Percentiles rank a stretch among this genome's conserved stretches.
phyloP scores from a whole-genome alignment of 1,140 invertebrate species.

The Helicoverpa zea region DNA sequence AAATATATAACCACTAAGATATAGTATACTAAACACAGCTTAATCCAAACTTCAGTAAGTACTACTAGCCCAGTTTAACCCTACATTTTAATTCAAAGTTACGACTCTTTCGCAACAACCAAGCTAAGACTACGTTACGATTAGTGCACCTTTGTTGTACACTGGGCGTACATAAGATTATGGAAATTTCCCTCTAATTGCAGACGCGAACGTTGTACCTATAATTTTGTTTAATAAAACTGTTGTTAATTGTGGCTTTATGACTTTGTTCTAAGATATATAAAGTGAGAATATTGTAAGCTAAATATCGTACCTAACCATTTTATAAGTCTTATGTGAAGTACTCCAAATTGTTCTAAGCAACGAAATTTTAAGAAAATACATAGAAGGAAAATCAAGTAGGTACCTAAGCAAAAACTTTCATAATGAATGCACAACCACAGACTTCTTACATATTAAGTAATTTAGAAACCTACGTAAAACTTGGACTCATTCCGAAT shows the following conservation, averaged over 20 bases:
- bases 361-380: too few species aligned
- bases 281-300: background rate
- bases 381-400: too few species aligned
- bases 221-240: background rate
- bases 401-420: background rate
- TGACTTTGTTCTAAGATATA: background rate
- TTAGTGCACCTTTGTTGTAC: slow-evolving; percentile 30
- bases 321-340: too few species aligned
- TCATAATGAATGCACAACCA: background rate
- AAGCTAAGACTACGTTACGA: slow-evolving; percentile 10
- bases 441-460: background rate
- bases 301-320: too few species aligned
- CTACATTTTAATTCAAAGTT: slow-evolving; percentile 34
- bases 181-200: slow-evolving; percentile 34
- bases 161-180: slow-evolving; percentile 31
- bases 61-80: slow-evolving; percentile 27
- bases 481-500: background rate
- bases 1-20: too few species aligned
- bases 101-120: slow-evolving; percentile 20
- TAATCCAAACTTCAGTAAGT: background rate
- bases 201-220: background rate
- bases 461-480: slow-evolving; percentile 9
- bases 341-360: too few species aligned
- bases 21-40: background rate
- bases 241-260: background rate